Evolutionary conservation across 2,113 vertebrate genomes (phyloP).

Genomic region (Lamprotornis superbus): DNA sequence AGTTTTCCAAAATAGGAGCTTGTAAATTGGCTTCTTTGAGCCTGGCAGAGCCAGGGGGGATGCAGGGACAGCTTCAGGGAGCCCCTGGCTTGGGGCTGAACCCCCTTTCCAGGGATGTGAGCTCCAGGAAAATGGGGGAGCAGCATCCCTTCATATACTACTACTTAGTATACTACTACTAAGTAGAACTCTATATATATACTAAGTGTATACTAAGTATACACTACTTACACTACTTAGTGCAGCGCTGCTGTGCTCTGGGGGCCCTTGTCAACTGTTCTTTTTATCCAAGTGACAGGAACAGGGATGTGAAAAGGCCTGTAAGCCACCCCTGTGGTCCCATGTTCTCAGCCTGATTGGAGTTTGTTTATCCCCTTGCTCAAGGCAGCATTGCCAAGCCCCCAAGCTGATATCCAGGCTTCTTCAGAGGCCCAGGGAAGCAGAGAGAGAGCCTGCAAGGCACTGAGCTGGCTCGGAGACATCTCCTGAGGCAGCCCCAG

Average conservation of each 20-base stretch:
- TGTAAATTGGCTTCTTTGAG: neutral
- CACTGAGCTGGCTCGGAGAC: neutral
- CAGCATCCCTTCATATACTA: neutral
- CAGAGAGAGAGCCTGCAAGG: neutral
- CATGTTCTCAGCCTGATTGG: neutral
- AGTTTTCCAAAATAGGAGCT: neutral
- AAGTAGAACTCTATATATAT: too few relatives aligned
- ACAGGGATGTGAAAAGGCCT: neutral
- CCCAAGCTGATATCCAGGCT: neutral
- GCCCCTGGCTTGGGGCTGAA: neutral
- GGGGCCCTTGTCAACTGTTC: neutral
- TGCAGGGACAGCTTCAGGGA: neutral
- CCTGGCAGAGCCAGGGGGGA: neutral
- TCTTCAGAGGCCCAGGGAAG: neutral
- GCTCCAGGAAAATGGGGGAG: neutral
- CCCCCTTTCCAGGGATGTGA: neutral
- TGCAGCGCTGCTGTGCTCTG: neutral
- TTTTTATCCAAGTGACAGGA: constrained; percentile 1
- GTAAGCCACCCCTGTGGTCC: neutral
- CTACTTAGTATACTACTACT: too few relatives aligned
- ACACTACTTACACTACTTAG: too few relatives aligned
- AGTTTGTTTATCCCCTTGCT: neutral
- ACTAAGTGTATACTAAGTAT: too few relatives aligned
- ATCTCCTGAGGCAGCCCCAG: neutral
- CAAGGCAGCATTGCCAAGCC: neutral